These are phyloP conservation scores for Halocynthia aurantium DNA, from an alignment of 23 tunicate species.

Conservation along the genomic window DNA sequence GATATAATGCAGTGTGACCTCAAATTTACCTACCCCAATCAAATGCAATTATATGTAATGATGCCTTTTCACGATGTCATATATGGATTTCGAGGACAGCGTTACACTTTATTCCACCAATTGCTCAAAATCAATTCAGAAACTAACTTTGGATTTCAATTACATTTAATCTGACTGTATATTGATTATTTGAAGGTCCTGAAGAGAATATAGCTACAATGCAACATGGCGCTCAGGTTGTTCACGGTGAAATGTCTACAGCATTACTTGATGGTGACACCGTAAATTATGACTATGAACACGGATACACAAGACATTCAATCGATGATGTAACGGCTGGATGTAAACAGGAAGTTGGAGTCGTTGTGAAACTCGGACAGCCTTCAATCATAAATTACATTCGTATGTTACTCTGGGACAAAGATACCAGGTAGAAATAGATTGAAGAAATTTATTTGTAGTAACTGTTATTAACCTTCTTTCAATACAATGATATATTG, in stretches of 20 bases:
- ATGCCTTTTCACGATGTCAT: no score
- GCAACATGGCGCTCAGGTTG: constrained; percentile 90
- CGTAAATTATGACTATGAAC: constrained; percentile 58
- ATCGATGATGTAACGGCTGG: constrained; percentile 60
- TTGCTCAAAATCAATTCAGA: no score
- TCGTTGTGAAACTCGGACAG: constrained; percentile 74
- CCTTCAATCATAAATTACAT: constrained; percentile 87
- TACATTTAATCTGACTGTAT: neutral
- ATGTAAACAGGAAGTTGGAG: constrained; percentile 62
- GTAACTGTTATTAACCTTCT: no score
- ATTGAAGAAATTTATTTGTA: neutral
- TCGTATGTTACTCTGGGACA: constrained; percentile 79
- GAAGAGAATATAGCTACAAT: constrained; percentile 87
- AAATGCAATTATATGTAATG: no score
- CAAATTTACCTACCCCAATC: no score
- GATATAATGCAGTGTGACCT: no score
- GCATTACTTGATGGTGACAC: constrained; percentile 80
- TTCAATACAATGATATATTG: no score
- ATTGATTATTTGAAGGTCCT: constrained; percentile 28
- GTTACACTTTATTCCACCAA: no score
- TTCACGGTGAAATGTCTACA: constrained; percentile 85
- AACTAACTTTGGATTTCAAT: neutral
- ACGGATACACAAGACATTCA: constrained; percentile 70
- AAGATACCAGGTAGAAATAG: constrained; percentile 48
- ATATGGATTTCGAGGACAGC: no score